Conservation (phyloP, 2,797 vertebrate genomes). For the Acanthurus lineatus region DNA sequence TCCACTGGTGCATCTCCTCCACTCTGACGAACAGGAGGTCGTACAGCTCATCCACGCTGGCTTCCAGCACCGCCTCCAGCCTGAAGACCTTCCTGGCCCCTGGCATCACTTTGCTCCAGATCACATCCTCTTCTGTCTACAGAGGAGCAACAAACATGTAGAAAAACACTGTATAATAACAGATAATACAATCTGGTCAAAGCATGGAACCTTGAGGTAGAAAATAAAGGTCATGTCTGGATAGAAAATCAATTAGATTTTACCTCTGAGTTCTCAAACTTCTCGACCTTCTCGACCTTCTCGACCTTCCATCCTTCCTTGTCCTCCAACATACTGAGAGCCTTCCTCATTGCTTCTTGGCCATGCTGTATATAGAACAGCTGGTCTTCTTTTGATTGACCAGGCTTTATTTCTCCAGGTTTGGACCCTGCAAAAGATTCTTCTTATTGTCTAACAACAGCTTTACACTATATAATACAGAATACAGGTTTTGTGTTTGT, state of each 20-base stretch:
- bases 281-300: too few relatives aligned
- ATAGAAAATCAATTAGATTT: background rate
- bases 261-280: constrained; percentile 80
- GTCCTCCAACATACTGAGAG: constrained; percentile 82
- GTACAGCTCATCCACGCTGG: constrained; percentile 79
- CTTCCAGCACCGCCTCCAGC: constrained; percentile 84
- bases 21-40: constrained; percentile 84
- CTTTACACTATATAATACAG: background rate
- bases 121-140: constrained; percentile 79
- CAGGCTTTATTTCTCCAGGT: constrained; percentile 6
- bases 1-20: constrained; percentile 89
- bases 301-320: constrained; percentile 77
- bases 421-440: constrained; percentile 61
- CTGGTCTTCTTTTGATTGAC: constrained; percentile 63
- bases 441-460: background rate
- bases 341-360: constrained; percentile 79
- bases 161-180: too few relatives aligned
- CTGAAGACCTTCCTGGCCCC: constrained; percentile 85
- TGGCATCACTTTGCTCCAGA: constrained; percentile 82
- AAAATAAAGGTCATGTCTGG: too few relatives aligned
- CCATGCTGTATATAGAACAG: constrained; percentile 78
- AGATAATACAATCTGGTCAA: too few relatives aligned
- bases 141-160: background rate
- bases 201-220: too few relatives aligned
- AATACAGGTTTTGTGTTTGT: background rate